Evolutionary conservation across 2,888 invertebrate species (phyloP), one percentile per base, ranked within the genome.

Genomic region (Empis stercorea): DNA sequence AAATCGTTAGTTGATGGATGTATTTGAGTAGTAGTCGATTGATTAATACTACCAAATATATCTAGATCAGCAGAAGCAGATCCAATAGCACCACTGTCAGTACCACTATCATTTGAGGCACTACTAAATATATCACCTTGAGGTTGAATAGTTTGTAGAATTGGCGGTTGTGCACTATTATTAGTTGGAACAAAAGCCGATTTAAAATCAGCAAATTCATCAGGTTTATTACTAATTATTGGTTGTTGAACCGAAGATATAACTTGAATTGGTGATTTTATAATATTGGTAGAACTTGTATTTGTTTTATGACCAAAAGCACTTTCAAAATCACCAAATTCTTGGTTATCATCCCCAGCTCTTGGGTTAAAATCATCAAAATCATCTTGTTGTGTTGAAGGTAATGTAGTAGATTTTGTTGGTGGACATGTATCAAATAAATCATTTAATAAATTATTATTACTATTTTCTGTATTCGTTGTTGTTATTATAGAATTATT

Each of bases 161-260:
- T 7, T 27, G 23, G 9, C 9, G 23, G 9, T 9, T 4, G 7
- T 27, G 23, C 7, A 27, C 7, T 9, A 20, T 20, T 20, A 20
- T 50, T 54, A 27, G 56, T 16, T 43, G 45, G 38, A 44, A 50
- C 48, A 30, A 87, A 88, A 10, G 86, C 86, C 40, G 80, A 78
- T 51, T 75, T 74, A 65, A 89, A 88, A 70, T 88, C 89, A 0
- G 87, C 89, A 68, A 89, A 89, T 53, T 83, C 84, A 56, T 81
- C 84, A 50, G 65, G 71, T 49, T 55, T 49, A 42, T 48, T 13
- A 47, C 52, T 32, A 52, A 43, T 49, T 16, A 59, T 9, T 27
- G 56, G 1, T 61, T 63, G 7, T 56, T 49, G 41, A 13, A 48
- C 50, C 32, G 53, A 30, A 15, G 47, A 48, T 10, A 27, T 50